Percentiles rank a stretch among this genome's conserved stretches.
phyloP scores from a whole-genome alignment of 2,888 invertebrate species.

The Pollenia amentaria region DNA sequence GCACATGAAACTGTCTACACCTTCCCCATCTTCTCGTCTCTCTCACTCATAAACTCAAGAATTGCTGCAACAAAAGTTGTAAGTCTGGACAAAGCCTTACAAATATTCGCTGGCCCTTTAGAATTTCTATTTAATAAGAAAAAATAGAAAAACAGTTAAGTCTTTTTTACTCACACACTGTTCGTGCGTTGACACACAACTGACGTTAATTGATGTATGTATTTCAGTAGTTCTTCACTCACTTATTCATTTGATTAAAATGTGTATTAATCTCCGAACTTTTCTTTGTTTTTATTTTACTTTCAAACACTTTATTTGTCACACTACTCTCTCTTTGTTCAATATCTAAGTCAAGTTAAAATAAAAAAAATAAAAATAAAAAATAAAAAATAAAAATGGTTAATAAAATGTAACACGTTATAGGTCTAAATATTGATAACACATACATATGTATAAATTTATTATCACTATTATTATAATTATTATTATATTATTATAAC shows the following conservation, averaged over 20 bases:
- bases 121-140: neutral
- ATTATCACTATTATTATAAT: slow-evolving; percentile 53
- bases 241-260: slow-evolving; percentile 33
- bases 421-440: slow-evolving; percentile 60
- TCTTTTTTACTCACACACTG: slow-evolving; percentile 26
- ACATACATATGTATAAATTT: slow-evolving; percentile 68
- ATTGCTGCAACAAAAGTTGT: no score
- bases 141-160: slow-evolving; percentile 17
- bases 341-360: slow-evolving; percentile 79
- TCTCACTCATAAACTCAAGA: no score
- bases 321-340: slow-evolving; percentile 75
- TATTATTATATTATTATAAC: slow-evolving; percentile 52
- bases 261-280: slow-evolving; percentile 48
- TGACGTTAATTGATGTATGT: slow-evolving; percentile 32
- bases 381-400: slow-evolving; percentile 61
- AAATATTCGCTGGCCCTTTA: no score
- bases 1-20: no score
- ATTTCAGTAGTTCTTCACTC: slow-evolving; percentile 34
- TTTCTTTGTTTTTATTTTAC: slow-evolving; percentile 46
- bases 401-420: slow-evolving; percentile 72
- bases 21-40: no score
- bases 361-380: slow-evolving; percentile 26
- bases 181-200: neutral
- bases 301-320: slow-evolving; percentile 68
- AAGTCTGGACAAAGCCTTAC: no score